Evolutionary conservation across 1,140 invertebrate genomes (phyloP), one percentile per base, ranked within the genome.

Genomic region (Zophobas morio): DNA sequence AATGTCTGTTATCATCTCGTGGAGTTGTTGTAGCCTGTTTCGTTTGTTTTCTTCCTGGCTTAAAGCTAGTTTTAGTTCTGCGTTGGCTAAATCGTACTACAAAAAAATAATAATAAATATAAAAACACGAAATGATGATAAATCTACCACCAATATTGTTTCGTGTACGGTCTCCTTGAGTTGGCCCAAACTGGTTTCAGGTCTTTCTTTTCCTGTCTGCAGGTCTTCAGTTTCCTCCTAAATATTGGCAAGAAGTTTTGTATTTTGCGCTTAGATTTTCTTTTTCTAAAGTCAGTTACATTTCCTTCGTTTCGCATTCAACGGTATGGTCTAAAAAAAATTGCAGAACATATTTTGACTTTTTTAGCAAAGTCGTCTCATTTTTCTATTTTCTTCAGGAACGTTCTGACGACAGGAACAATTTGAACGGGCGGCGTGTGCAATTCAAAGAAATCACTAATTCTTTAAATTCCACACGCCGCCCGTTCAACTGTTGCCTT

Each of bases 401-500:
- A 92, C 85, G 80, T 88, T 88, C 79, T 89, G 85, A 6, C 92
- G 84, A 8, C 92, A 89, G 36, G 90, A 89, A 1, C 94, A 82
- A 80, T 93, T 92, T 2, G 85, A 86, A 77, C 89, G 90, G 82
- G 93, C 92, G 81, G 90, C 87, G 4, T 42, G 1, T 90, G 89
- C 79, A 95, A 79, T 93, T 89, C 0, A 99, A 88, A 70, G 96
- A 85, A 77, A 90, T 91, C 0, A 92, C 92, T 32, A 99, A 94
- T 83, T 97, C 96, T 86, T 97, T 98, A 80, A 97, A 98, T 79
- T 95, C 94, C 0, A 94, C 93, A 81, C 90, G 89, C 78, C 89
- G 90, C 0, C 92, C 93, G 86, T 98, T 93, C 2, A 99, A 86
- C 93, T 92, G 86, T 96, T 99, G 84, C 99, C 96, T 84, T 91